A percentile compares a stretch with the other conserved stretches of the same genome.
Evolutionary conservation across 2,797 vertebrate species (phyloP).

Genomic region (Taeniopygia guttata): DNA sequence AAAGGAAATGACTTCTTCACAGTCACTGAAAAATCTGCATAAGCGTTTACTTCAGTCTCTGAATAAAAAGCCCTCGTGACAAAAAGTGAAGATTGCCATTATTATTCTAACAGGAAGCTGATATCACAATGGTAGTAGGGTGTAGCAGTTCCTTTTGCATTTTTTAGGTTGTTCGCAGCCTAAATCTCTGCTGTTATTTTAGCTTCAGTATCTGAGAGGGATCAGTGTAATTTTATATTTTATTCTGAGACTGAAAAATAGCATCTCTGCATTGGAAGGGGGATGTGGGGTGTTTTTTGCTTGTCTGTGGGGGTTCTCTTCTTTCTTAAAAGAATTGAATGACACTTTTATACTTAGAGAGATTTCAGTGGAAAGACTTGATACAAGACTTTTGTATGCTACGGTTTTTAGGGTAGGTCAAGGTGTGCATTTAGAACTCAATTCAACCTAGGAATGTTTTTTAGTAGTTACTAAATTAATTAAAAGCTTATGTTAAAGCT

Average conservation of each 20-base stretch:
- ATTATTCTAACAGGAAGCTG: constrained; percentile 79
- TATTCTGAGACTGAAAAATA: background rate
- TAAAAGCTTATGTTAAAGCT: background rate
- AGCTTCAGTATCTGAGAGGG: background rate
- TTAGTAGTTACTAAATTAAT: background rate
- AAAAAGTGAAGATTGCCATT: constrained; percentile 38
- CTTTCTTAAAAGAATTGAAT: background rate
- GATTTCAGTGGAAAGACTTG: background rate
- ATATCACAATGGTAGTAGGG: constrained; percentile 83
- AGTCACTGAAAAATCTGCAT: background rate
- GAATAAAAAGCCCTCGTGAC: constrained; percentile 41
- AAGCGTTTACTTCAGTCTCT: background rate
- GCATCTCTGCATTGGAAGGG: background rate
- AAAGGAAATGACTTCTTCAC: background rate
- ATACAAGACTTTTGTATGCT: background rate
- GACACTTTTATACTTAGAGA: background rate
- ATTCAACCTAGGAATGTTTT: background rate
- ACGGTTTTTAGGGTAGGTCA: background rate
- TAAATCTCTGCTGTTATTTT: constrained; percentile 25
- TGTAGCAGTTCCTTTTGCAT: constrained; percentile 81
- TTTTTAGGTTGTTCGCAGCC: background rate
- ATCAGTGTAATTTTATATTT: background rate
- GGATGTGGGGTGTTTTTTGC: background rate
- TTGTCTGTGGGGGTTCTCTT: background rate
- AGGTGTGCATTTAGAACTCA: background rate